Base-by-base conservation (phyloP, 2,888 invertebrate species). In the Xylota segnis region DNA sequence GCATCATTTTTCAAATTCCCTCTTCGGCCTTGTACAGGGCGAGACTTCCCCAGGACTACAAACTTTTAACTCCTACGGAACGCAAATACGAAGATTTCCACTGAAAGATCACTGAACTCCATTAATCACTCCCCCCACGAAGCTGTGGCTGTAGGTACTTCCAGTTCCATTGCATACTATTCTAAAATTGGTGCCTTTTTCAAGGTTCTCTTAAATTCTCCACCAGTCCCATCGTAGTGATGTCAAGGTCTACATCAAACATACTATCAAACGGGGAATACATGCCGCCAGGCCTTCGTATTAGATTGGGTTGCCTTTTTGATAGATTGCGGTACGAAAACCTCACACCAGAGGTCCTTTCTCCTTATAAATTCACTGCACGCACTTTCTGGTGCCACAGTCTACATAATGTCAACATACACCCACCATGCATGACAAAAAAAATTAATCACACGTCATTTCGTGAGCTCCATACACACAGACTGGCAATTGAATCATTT, bases 401-500 rank as follows among this genome's bases (percentile, higher is more conserved):
- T 40, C 40, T 40, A 40, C 16, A 32, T 5, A 34, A 58, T 16
- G 12, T 34, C 34, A 56, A 34, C 32, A 1, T 32, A 16, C 5
- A 32, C 4, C 29, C n/a, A n/a, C 18, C 18, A 29, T 56, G 32
- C 32, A 56, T 16, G 56, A 5, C 32, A 32, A 32, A 2, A 12
- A n/a, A 56, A 32, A 56, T 56, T 56, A 56, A 56, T 34, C 56
- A 56, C 32, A 56, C 14, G 56, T 56, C 32, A 9, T 14, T 29
- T n/a, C 9, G 14, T 56, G 9, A 9, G 7, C 9, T 56, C 9
- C 32, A n/a, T 10, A 14, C 56, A 56, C 56, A 32, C 10, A 16
- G 58, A 27, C 34, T 58, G 6, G 34, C 16, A 56, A 32, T 56
- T 34, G 29, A 56, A 56, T 16, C 56, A 32, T 32, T 56, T 14